These are phyloP conservation scores for Ataeniobius toweri DNA, from an alignment of 2,797 vertebrate species.

Conservation along the genomic window DNA sequence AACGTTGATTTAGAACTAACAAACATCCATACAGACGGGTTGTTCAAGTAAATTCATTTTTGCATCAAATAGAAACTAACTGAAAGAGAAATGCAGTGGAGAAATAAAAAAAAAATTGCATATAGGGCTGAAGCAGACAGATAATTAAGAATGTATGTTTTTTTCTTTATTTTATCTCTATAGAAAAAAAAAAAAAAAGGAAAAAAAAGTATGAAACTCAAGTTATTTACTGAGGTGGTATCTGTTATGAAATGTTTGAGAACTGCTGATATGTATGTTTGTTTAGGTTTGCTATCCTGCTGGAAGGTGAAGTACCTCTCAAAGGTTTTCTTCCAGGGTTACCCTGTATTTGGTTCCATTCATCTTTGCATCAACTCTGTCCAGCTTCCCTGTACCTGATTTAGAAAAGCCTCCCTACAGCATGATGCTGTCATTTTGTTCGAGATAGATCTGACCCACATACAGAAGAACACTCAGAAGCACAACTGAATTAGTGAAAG, in stretches of 20 bases:
- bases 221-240: neutral
- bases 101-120: neutral
- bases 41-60: neutral
- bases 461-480: no score
- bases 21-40: neutral
- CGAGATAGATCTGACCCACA: no score
- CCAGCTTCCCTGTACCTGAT: neutral
- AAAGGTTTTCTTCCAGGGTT: neutral
- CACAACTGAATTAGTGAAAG: no score
- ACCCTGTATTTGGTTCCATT: neutral
- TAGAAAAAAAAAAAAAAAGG: no score
- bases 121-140: neutral
- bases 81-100: neutral
- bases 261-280: neutral
- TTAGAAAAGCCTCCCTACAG: neutral
- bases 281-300: neutral
- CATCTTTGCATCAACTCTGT: neutral
- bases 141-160: neutral
- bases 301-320: neutral
- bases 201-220: neutral
- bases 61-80: slow-evolving; percentile 2
- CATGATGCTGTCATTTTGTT: no score
- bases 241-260: neutral
- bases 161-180: neutral
- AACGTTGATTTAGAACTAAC: neutral